Evolutionary conservation across 1,140 invertebrate species (phyloP), one percentile per base, ranked within the genome.

Genomic region (Cydia strobilella): DNA sequence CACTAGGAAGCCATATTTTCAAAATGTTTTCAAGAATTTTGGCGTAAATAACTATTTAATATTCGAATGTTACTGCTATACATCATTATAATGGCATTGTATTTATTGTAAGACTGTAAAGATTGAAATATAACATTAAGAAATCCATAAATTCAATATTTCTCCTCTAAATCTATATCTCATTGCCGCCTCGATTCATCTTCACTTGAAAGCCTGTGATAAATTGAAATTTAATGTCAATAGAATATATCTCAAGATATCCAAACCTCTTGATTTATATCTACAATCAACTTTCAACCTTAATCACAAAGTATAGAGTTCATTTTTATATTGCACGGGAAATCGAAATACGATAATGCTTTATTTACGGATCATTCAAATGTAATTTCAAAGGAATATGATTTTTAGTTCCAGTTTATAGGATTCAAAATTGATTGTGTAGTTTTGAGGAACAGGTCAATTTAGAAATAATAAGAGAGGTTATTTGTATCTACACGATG

Each of bases 221-320:
- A 65, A 65, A 65, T 65, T 65, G 63, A 31, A 65, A 15, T 65
- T 65, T 65, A 65, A 65, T 65, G 63, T 65, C 63, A 65, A 65
- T 65, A 65, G 13, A 15, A 65, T 59, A 65, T 59, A 59, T 59
- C 54, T 59, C 4, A 23, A 23, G 7, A 23, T 23, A 2, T 59
- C 15, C 15, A 7, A 51, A 51, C 7, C 4, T 51, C 48, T 18
- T 23, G 54, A 59, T 23, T 59, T 59, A 23, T 59, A 23, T 18
- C 9, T 18, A 7, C 15, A n/a, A 51, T n/a, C 48, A 1, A 59
- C 2, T 59, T 23, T 59, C 2, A 12, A 59, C 54, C 20, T 59
- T 10, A 59, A 59, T 0, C 18, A 3, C 7, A 23, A 1, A 20
- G 12, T 1, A 10, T n/a, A 59, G 7, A 9, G 9, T 59, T 23